Evolutionary conservation across 2,888 invertebrate genomes (phyloP).

Genomic region (Nomada lathburiana): DNA sequence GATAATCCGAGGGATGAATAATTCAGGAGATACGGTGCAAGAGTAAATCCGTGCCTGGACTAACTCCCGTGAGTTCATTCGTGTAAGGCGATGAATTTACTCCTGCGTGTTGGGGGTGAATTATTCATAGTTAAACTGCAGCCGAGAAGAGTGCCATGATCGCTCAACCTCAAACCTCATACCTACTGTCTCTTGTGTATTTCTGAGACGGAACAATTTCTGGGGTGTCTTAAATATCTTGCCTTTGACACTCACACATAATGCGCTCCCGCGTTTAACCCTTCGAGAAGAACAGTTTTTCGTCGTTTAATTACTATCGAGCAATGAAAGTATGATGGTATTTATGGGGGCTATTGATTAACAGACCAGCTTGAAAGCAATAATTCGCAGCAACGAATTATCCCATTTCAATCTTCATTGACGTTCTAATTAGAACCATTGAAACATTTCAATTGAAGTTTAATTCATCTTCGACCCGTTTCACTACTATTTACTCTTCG

Average conservation of each 20-base stretch:
- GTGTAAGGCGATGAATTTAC: slow-evolving; percentile 47
- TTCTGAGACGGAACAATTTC: background rate
- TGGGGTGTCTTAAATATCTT: background rate
- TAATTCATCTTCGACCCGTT: slow-evolving; percentile 1
- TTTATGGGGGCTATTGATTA: too few relatives aligned
- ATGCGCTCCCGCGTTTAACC: background rate
- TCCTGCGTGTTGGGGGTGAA: slow-evolving; percentile 38
- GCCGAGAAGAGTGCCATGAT: slow-evolving; percentile 10
- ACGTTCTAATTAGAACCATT: slow-evolving; percentile 44
- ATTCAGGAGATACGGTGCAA: slow-evolving; percentile 48
- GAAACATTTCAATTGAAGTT: slow-evolving; percentile 28
- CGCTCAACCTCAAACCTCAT: slow-evolving; percentile 19
- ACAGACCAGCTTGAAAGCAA: background rate
- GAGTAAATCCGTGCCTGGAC: slow-evolving; percentile 41
- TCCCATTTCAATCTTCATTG: slow-evolving; percentile 19
- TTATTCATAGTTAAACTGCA: slow-evolving; percentile 56
- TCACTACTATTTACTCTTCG: background rate
- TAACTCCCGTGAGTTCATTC: slow-evolving; percentile 13
- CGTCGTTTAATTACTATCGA: too few relatives aligned
- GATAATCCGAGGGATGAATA: slow-evolving; percentile 47
- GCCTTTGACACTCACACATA: background rate
- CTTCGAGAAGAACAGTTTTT: background rate
- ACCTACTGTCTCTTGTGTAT: background rate
- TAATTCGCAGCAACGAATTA: slow-evolving; percentile 17
- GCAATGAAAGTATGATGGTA: too few relatives aligned